phyloP scores from a whole-genome alignment of 2,113 vertebrate species.

The Calonectris borealis region DNA sequence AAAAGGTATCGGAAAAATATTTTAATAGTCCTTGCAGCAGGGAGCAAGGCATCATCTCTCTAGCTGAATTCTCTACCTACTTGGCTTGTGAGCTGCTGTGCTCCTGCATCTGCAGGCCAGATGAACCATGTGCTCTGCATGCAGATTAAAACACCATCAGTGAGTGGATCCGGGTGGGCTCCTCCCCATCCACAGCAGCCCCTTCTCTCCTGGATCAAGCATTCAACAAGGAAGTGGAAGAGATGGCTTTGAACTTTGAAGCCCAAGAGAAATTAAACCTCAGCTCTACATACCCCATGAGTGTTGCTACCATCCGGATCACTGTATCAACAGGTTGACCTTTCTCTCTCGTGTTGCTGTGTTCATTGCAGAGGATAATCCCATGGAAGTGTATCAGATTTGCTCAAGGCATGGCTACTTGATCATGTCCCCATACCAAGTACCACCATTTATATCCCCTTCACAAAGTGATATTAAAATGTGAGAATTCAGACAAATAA shows the following conservation, averaged over 20 bases:
- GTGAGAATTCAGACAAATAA: background rate
- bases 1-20: background rate
- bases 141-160: background rate
- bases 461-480: background rate
- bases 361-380: background rate
- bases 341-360: background rate
- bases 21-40: background rate
- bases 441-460: background rate
- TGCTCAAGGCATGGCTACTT: background rate
- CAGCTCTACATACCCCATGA: background rate
- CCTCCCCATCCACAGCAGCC: background rate
- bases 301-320: background rate
- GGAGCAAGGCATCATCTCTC: background rate
- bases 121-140: background rate
- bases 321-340: background rate
- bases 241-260: background rate
- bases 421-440: background rate
- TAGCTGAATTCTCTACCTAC: background rate
- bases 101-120: background rate
- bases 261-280: background rate
- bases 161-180: background rate
- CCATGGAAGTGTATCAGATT: background rate
- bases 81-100: background rate
- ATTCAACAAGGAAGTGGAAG: background rate
- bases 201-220: background rate